A percentile compares a stretch with the other conserved stretches of the same genome.
Conservation (phyloP, 2,113 vertebrate genomes). For the Neodon shergylaensis region DNA sequence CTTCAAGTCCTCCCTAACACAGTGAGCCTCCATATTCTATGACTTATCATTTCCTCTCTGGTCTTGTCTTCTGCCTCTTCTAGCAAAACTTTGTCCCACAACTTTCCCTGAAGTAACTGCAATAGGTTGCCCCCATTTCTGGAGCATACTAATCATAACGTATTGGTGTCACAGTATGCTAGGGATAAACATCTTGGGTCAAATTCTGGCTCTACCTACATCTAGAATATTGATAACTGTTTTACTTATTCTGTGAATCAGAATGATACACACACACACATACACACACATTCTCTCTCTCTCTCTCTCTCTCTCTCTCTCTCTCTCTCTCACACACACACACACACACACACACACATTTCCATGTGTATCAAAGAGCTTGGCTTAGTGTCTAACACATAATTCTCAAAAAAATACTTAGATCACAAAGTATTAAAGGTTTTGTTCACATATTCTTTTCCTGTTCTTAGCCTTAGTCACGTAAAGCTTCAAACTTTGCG, state of each 20-base stretch:
- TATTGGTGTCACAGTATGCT: neutral
- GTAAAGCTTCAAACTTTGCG: neutral
- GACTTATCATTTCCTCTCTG: neutral
- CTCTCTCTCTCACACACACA: too few relatives aligned
- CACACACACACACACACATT: neutral
- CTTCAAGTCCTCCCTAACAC: neutral
- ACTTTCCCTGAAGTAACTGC: neutral
- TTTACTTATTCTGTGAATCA: neutral
- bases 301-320: too few relatives aligned
- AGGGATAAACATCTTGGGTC: neutral
- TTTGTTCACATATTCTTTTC: constrained; percentile 48
- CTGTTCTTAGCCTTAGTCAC: neutral
- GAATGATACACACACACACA: neutral
- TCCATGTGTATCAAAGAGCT: neutral
- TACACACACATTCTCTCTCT: neutral
- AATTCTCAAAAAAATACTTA: constrained; percentile 18
- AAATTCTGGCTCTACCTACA: neutral
- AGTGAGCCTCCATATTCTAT: neutral
- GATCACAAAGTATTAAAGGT: neutral
- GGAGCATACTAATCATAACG: neutral
- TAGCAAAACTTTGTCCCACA: neutral
- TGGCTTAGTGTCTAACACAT: neutral
- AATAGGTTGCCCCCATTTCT: neutral
- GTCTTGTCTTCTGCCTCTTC: neutral
- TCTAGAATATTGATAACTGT: neutral